phyloP scores from a whole-genome alignment of 2,113 vertebrate genomes.

The Rhipidura dahli region DNA sequence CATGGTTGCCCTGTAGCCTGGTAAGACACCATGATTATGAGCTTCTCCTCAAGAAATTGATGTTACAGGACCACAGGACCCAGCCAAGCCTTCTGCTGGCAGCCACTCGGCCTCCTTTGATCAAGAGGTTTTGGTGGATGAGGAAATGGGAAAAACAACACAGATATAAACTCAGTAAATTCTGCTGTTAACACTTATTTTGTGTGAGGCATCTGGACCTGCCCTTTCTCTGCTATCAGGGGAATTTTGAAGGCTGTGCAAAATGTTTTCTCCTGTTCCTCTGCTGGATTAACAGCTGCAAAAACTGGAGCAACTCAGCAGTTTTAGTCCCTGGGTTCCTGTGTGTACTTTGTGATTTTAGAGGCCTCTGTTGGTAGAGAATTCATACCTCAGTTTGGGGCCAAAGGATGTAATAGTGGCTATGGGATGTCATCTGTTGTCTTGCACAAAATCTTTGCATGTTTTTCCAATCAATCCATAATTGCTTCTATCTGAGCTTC shows the following conservation, averaged over 20 bases:
- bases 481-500: not conserved
- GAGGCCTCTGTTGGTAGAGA: not conserved
- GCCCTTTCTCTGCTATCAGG: not conserved
- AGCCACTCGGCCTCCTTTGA: not conserved
- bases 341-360: not conserved
- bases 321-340: not conserved
- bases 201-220: not conserved
- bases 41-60: not conserved
- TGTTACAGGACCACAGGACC: not conserved
- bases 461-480: not conserved
- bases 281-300: not conserved
- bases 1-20: not conserved
- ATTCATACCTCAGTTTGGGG: not conserved
- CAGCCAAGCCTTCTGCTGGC: not conserved
- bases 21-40: fast-evolving
- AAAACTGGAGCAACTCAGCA: not conserved
- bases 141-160: not conserved
- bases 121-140: not conserved
- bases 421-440: not conserved
- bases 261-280: not conserved
- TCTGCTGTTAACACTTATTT: not conserved
- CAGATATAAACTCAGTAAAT: not conserved
- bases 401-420: not conserved
- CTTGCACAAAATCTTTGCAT: not conserved
- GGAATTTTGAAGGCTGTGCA: not conserved